Percentiles rank a stretch among this genome's conserved stretches.
phyloP scores from a whole-genome alignment of 2,888 invertebrate genomes.

The Mechanitis messenoides region DNA sequence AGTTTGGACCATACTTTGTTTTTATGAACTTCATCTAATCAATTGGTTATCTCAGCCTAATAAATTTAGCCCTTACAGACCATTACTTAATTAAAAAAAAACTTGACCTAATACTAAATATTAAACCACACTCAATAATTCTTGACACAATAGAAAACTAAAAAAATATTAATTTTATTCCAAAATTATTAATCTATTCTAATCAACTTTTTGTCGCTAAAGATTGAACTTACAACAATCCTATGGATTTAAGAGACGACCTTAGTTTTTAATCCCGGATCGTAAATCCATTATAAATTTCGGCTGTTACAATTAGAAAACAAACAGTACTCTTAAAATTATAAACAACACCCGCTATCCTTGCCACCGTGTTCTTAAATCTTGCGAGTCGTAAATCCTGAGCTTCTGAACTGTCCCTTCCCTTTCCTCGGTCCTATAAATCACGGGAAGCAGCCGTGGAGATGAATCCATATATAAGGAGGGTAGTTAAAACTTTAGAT shows the following conservation, averaged over 20 bases:
- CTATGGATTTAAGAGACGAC: no score
- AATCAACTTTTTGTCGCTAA: not conserved
- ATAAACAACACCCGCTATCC: slow-evolving; percentile 13
- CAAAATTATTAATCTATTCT: not conserved
- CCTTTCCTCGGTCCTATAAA: slow-evolving; percentile 36
- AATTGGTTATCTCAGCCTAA: no score
- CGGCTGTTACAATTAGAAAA: no score
- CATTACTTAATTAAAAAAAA: no score
- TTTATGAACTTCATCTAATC: no score
- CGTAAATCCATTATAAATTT: no score
- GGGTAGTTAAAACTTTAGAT: slow-evolving; percentile 35
- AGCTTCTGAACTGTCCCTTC: slow-evolving; percentile 39
- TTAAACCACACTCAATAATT: not conserved
- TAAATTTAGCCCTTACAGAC: no score
- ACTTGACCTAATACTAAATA: not conserved
- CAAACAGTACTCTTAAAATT: not conserved
- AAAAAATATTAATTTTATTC: no score
- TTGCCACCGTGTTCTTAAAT: slow-evolving; percentile 15
- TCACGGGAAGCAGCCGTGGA: slow-evolving; percentile 35
- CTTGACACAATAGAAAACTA: no score
- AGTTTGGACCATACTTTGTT: no score
- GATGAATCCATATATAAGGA: slow-evolving; percentile 35
- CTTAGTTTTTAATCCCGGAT: no score
- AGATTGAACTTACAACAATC: not conserved
- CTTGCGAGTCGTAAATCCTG: slow-evolving; percentile 40